phyloP scores from a whole-genome alignment of 2,797 vertebrate genomes.

The Oreochromis grahami region DNA sequence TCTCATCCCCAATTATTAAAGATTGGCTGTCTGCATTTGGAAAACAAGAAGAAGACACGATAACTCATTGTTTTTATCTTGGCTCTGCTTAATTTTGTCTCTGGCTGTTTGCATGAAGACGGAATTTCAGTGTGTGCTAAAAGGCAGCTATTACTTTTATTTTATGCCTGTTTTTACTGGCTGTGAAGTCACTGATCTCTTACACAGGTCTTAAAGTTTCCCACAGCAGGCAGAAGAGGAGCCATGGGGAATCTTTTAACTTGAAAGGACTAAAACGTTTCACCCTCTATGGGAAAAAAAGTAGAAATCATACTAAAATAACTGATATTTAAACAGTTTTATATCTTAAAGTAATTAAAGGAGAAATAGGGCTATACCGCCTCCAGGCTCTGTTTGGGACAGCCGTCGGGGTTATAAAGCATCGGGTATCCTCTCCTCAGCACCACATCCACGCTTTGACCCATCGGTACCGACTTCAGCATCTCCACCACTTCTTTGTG shows the following conservation, averaged over 20 bases:
- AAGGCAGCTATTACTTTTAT: background rate
- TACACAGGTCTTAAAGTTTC: background rate
- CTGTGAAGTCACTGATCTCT: background rate
- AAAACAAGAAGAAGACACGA: accelerated
- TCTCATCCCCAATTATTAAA: background rate
- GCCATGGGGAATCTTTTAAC: background rate
- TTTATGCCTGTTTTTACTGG: background rate
- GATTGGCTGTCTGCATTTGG: background rate
- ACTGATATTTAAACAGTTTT: background rate
- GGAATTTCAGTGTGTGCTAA: accelerated
- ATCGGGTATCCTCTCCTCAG: constrained; percentile 80
- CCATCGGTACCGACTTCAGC: constrained; percentile 74
- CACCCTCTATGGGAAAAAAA: background rate
- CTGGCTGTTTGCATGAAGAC: background rate
- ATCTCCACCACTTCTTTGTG: constrained; percentile 79
- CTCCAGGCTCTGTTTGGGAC: constrained; percentile 69
- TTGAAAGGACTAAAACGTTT: background rate
- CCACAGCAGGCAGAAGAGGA: background rate
- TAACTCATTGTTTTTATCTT: background rate
- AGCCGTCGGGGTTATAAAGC: constrained; percentile 78
- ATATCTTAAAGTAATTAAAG: background rate
- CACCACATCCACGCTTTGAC: constrained; percentile 79
- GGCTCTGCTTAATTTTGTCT: background rate
- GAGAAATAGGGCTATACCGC: background rate
- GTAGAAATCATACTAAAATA: background rate